Evolutionary conservation across 2,888 invertebrate species (phyloP), one percentile per base, ranked within the genome.

Genomic region (Brachypterus glaber): DNA sequence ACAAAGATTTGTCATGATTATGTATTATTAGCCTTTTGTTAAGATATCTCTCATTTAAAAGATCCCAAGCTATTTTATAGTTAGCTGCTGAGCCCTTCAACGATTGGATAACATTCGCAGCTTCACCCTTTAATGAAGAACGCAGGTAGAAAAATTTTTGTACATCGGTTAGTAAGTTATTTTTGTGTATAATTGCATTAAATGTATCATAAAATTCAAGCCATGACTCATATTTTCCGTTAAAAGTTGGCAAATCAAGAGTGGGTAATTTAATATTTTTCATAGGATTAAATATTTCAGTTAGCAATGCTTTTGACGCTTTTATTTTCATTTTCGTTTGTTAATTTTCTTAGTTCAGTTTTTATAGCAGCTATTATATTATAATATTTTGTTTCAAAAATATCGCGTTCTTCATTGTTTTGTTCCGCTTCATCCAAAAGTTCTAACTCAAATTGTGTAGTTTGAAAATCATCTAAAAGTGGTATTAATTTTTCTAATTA

Each of bases 181-280:
- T 11, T 15, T 35, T 35, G 17, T 35, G 26, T 26, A 26, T 26
- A 18, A 35, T 21, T 13, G 30, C 21, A 14, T 17, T 7, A 16
- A 35, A 30, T 21, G 27, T 35, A 13, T 35, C 30, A n/a, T 21
- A n/a, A n/a, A 35, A 35, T n/a, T 35, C 26, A 29, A 14, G 26
- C 30, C 35, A 35, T 35, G 27, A 21, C n/a, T 35, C 30, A 14
- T 17, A 35, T 29, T 27, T 30, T 9, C 21, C 35, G 17, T 35
- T 21, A 16, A 33, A 45, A 17, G 16, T 38, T 3, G 41, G 40
- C 21, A 44, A 29, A 14, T 44, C 30, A 15, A 46, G 39, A 11
- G 40, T 17, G n/a, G 44, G 44, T 15, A 44, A 32, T 11, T 7
- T 9, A 32, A 32, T 13, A 29, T 11, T 11, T n/a, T n/a, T n/a